Evolutionary conservation across 2,797 vertebrate genomes (phyloP).

Genomic region (Craterocephalus amniculus): DNA sequence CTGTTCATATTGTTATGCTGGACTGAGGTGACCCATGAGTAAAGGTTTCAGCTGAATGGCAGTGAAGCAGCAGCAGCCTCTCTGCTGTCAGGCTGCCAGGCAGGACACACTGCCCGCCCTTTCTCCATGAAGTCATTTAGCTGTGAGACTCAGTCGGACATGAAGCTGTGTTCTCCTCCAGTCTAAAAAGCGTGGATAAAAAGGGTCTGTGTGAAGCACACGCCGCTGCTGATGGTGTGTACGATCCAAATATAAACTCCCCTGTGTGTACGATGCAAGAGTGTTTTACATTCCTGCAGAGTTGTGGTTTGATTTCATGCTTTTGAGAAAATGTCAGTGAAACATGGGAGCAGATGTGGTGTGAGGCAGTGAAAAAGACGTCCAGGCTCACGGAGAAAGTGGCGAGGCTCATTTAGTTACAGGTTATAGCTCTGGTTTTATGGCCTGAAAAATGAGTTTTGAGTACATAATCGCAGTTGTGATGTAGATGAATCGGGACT

Average conservation of each 20-base stretch:
- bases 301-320: conserved; percentile 43
- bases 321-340: conserved; percentile 24
- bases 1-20: conserved; percentile 5
- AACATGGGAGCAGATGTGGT: conserved; percentile 43
- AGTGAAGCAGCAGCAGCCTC: conserved; percentile 4
- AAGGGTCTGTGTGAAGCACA: not conserved
- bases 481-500: not conserved
- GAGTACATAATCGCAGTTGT: not conserved
- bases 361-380: conserved; percentile 9
- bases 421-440: not conserved
- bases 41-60: conserved; percentile 34
- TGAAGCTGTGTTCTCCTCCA: conserved; percentile 5
- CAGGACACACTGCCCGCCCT: conserved; percentile 53
- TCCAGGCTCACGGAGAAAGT: conserved; percentile 2
- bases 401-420: not conserved
- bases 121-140: conserved; percentile 27
- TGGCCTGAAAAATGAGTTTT: not conserved
- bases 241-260: conserved; percentile 20
- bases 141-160: conserved; percentile 24
- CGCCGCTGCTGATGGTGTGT: not conserved
- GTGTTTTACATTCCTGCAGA: conserved; percentile 41
- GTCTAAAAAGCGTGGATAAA: not conserved
- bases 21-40: conserved; percentile 28
- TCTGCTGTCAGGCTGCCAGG: conserved; percentile 43
- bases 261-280: not conserved